Percentiles rank a stretch among this genome's conserved stretches.
Evolutionary conservation across 1,140 invertebrate species (phyloP).

Genomic region (Meloidogyne exigua): DNA sequence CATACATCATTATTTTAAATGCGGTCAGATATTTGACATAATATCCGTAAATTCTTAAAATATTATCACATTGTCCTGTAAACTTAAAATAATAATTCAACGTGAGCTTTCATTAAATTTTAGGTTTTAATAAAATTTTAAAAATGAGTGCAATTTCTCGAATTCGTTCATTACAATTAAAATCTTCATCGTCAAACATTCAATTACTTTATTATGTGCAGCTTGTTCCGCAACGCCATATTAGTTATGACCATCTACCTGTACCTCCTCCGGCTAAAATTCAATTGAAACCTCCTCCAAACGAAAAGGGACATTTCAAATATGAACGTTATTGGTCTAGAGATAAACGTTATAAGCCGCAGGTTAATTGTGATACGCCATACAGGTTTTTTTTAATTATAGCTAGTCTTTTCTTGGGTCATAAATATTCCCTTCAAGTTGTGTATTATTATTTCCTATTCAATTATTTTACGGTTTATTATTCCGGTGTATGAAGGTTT

Average conservation of each 20-base stretch:
- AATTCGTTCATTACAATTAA: slow-evolving; percentile 11
- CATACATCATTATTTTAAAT: too few relatives aligned
- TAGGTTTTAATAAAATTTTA: too few relatives aligned
- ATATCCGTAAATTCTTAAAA: too few relatives aligned
- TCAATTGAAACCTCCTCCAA: slow-evolving; percentile 15
- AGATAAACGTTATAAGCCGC: slow-evolving; percentile 1
- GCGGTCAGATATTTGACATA: too few relatives aligned
- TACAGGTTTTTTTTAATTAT: background rate
- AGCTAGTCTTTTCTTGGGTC: background rate
- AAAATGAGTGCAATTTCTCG: slow-evolving; percentile 18
- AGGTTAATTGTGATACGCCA: slow-evolving; percentile 29
- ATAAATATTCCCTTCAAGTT: too few relatives aligned
- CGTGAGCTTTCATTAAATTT: too few relatives aligned
- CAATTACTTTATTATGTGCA: background rate
- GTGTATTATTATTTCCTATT: too few relatives aligned
- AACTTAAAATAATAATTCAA: too few relatives aligned
- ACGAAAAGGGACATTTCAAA: slow-evolving; percentile 16
- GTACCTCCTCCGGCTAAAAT: slow-evolving; percentile 17
- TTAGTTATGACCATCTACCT: background rate
- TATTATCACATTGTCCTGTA: too few relatives aligned
- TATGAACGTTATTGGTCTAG: slow-evolving; percentile 20
- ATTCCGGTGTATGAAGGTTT: background rate
- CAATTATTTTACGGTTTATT: too few relatives aligned
- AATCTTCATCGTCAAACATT: background rate
- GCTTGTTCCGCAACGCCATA: background rate